Evolutionary conservation across 2,797 vertebrate genomes (phyloP), one percentile per base, ranked within the genome.

Genomic region (Spinus olivaceus): DNA sequence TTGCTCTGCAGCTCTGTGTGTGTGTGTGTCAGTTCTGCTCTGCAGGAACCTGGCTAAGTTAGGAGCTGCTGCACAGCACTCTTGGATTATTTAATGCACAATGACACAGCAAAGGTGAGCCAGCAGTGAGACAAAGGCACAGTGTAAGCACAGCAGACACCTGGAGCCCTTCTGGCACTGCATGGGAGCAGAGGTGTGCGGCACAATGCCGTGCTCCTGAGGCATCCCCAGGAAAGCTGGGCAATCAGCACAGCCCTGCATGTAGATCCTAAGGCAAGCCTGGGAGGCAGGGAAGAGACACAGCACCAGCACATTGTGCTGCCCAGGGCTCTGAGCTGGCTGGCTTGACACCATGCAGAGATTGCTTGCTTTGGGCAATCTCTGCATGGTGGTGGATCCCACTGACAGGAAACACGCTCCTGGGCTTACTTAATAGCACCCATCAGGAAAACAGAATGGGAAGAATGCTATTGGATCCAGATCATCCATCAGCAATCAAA

Each of bases 401-500:
- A 15, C 0, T 14, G 8, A 47, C 59, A 32, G 47, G 64, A 51
- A 53, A 32, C 1, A 35, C 6, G 9, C 44, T 80, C 42, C 60
- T 51, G 51, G 53, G 23, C 37, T 86, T 25, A 22, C 44, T 91
- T 59, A 37, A 59, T 1, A 47, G 60, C 39, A 73, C 32, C 35
- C 69, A 39, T 13, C 37, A 46, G 85, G 63, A 76, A 69, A 70
- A 65, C 2, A 5, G 44, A 61, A 25, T 9, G 35, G 51, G 20
- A 92, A 11, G 27, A 87, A 81, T 3, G 21, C 35, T 37, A 4
- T 1, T 53, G 46, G 53, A 92, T 73, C 44, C 63, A 59, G 59
- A 81, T 82, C 57, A 92, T 61, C 60, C 50, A 78, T n/a, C 79
- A 64, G n/a, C 53, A 56, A 33, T 57, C 63, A 95, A 72, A 79